Evolutionary conservation across 2,888 invertebrate species (phyloP).

Genomic region (Brassicogethes aeneus): DNA sequence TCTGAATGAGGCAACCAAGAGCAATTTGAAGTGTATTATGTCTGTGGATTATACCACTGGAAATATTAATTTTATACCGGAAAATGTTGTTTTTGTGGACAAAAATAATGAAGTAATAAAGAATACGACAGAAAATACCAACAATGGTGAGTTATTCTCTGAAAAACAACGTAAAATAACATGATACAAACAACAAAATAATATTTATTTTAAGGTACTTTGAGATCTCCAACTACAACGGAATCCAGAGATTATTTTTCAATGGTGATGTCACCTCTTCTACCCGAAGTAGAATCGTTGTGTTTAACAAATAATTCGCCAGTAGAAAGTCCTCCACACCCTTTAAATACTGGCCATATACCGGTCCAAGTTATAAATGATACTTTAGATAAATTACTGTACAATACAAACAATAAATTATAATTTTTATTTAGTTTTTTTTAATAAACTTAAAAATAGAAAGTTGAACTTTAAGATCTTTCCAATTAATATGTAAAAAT

Average conservation of each 20-base stretch:
- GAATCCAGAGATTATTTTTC: slow-evolving; percentile 41
- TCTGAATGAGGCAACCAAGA: slow-evolving; percentile 1
- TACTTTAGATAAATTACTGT: background rate
- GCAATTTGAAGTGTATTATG: slow-evolving; percentile 20
- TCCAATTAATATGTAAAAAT: too few relatives aligned
- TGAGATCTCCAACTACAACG: too few relatives aligned
- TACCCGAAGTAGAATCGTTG: slow-evolving; percentile 54
- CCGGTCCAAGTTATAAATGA: too few relatives aligned
- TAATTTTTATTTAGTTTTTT: too few relatives aligned
- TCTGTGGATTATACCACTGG: slow-evolving; percentile 26
- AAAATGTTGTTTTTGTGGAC: slow-evolving; percentile 8
- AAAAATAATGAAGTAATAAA: slow-evolving; percentile 1
- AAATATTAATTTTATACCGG: slow-evolving; percentile 21
- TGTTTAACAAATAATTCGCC: slow-evolving; percentile 43
- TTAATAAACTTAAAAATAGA: too few relatives aligned
- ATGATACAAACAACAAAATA: slow-evolving; percentile 1
- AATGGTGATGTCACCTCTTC: slow-evolving; percentile 41
- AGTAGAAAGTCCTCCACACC: too few relatives aligned
- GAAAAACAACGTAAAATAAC: too few relatives aligned
- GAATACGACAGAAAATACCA: too few relatives aligned
- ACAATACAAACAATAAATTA: background rate
- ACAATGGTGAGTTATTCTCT: background rate
- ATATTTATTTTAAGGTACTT: background rate
- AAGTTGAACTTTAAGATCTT: too few relatives aligned
- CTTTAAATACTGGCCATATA: too few relatives aligned